These are phyloP conservation scores for Caiman crocodilus DNA, from an alignment of 2,797 vertebrate genomes.

Conservation along the genomic window DNA sequence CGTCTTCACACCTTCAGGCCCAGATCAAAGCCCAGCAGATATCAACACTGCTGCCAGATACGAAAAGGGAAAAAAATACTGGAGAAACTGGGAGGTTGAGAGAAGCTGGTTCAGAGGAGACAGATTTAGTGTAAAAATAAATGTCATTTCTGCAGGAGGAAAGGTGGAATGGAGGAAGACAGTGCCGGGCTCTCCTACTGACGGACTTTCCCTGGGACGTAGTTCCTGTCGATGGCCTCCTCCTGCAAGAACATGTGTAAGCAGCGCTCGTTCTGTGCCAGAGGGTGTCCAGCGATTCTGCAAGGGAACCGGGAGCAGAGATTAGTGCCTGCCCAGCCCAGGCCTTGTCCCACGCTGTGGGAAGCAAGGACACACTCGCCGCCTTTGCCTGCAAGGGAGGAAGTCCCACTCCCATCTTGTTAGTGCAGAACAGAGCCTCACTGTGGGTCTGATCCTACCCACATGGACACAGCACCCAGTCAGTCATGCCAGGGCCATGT, in stretches of 20 bases:
- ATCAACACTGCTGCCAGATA: conserved; percentile 78
- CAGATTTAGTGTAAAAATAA: conserved; percentile 89
- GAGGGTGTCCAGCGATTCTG: conserved; percentile 98
- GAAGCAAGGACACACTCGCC: neutral
- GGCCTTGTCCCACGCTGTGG: neutral
- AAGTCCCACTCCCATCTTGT: neutral
- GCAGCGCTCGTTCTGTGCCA: conserved; percentile 99
- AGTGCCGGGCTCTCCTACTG: conserved; percentile 85
- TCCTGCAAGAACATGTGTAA: conserved; percentile 99
- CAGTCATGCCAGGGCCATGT: neutral
- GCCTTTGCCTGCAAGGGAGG: no score
- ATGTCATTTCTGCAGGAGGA: conserved; percentile 86
- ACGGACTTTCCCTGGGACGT: conserved; percentile 97
- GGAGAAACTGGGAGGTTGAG: conserved; percentile 77
- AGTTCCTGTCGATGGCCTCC: conserved; percentile 94
- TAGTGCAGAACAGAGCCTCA: neutral
- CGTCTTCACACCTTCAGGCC: conserved; percentile 74
- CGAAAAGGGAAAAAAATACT: conserved; percentile 77
- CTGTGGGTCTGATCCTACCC: neutral
- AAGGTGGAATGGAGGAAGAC: conserved; percentile 77
- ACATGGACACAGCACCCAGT: neutral
- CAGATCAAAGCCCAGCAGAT: conserved; percentile 72
- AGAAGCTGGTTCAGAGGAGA: conserved; percentile 83
- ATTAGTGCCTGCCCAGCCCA: neutral
- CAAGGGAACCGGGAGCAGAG: conserved; percentile 68